Conservation (phyloP, 1,140 invertebrate species). For the Theocolax elegans region DNA sequence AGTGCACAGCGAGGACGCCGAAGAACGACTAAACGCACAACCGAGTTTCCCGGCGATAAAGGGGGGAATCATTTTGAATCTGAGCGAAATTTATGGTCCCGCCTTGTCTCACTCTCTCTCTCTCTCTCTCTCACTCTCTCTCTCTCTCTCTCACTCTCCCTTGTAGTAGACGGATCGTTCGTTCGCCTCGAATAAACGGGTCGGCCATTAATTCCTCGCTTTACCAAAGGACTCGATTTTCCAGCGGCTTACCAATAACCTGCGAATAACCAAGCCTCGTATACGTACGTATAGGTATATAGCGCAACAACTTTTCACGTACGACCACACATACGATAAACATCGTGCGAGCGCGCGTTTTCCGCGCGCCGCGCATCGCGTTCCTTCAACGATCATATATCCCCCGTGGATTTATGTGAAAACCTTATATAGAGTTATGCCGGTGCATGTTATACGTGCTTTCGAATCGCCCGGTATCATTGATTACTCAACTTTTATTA, state of each 20-base stretch:
- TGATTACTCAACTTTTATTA: too few species aligned
- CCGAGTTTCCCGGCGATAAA: constrained; percentile 60
- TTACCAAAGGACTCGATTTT: constrained; percentile 42
- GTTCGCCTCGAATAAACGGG: constrained; percentile 33
- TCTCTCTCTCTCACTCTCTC: neutral
- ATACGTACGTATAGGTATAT: neutral
- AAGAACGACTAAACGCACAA: constrained; percentile 53
- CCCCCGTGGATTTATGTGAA: too few species aligned
- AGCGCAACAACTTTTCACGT: too few species aligned
- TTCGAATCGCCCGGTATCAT: too few species aligned
- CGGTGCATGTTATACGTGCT: too few species aligned
- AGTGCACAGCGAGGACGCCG: constrained; percentile 49
- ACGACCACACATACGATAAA: too few species aligned
- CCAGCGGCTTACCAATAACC: too few species aligned
- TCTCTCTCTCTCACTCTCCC: neutral
- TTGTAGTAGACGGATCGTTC: neutral
- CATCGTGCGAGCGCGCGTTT: too few species aligned
- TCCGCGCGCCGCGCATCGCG: too few species aligned
- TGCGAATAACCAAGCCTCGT: too few species aligned
- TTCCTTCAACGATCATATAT: too few species aligned
- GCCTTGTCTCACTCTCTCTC: neutral
- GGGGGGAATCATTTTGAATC: constrained; percentile 66
- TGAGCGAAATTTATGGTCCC: constrained; percentile 57
- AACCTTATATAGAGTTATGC: too few species aligned
- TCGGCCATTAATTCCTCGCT: constrained; percentile 58